These are phyloP conservation scores for Hirtodrosophila cameraria DNA, from an alignment of 2,888 invertebrate species.

Conservation along the genomic window DNA sequence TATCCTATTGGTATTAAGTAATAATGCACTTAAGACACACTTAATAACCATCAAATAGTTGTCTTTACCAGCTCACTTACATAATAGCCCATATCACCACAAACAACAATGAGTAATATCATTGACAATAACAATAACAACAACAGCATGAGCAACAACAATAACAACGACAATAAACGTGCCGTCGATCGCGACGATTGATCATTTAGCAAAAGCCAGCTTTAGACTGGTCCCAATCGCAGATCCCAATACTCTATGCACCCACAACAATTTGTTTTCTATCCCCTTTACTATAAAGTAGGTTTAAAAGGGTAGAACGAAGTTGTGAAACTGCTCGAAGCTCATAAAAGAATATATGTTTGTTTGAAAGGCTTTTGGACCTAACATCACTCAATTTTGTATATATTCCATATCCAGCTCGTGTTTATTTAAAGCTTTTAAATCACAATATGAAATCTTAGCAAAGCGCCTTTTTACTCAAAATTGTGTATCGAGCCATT, in stretches of 20 bases:
- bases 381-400: too few relatives aligned
- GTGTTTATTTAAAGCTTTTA: too few relatives aligned
- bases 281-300: neutral
- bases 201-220: conserved; percentile 68
- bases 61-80: conserved; percentile 49
- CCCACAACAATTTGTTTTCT: conserved; percentile 17
- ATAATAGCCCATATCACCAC: conserved; percentile 57
- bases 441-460: too few relatives aligned
- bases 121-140: conserved; percentile 21
- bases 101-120: conserved; percentile 55
- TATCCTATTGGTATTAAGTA: conserved; percentile 6
- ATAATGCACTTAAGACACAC: conserved; percentile 9
- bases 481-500: too few relatives aligned
- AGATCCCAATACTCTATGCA: conserved; percentile 7
- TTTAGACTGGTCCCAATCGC: conserved; percentile 26
- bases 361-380: too few relatives aligned
- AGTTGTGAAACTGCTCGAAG: too few relatives aligned
- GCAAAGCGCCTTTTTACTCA: too few relatives aligned
- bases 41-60: conserved; percentile 18
- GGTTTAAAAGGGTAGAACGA: too few relatives aligned
- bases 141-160: conserved; percentile 11
- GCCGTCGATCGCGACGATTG: conserved; percentile 79
- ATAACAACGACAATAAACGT: conserved; percentile 52
- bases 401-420: too few relatives aligned
- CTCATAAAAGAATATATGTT: too few relatives aligned